These are phyloP conservation scores for Enteromius trimaculatus DNA, from an alignment of 2,797 vertebrate genomes.

Conservation along the genomic window DNA sequence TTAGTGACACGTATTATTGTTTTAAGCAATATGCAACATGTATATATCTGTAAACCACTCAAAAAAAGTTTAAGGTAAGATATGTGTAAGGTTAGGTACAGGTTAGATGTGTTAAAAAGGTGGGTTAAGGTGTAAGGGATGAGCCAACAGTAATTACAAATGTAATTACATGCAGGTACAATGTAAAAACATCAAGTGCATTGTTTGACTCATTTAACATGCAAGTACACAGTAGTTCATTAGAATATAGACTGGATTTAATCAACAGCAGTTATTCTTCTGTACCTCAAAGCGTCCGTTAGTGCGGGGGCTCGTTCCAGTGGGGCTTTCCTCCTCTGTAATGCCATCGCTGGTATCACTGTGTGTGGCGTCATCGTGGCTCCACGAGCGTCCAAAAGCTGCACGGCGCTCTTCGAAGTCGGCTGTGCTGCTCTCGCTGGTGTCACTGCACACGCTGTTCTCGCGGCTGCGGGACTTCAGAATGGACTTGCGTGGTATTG, in stretches of 20 bases:
- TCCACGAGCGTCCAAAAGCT: slow-evolving; percentile 76
- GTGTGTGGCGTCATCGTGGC: slow-evolving; percentile 85
- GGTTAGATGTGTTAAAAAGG: too few relatives aligned
- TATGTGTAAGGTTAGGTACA: too few relatives aligned
- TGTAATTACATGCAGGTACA: too few relatives aligned
- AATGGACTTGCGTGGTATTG: slow-evolving; percentile 94
- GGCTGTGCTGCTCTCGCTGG: slow-evolving; percentile 90
- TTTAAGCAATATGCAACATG: too few relatives aligned
- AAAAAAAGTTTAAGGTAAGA: too few relatives aligned
- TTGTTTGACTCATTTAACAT: too few relatives aligned
- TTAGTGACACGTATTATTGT: too few relatives aligned
- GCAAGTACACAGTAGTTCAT: not conserved
- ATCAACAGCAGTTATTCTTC: not conserved
- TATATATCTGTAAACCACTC: too few relatives aligned
- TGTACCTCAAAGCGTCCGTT: slow-evolving; percentile 82
- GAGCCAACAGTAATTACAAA: not conserved
- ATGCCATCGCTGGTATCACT: slow-evolving; percentile 86
- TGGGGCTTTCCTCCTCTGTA: slow-evolving; percentile 82
- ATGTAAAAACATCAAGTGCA: too few relatives aligned
- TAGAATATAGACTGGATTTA: not conserved
- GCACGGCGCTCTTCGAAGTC: slow-evolving; percentile 88
- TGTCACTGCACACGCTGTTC: slow-evolving; percentile 96
- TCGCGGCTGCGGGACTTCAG: slow-evolving; percentile 95
- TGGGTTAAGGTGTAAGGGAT: too few relatives aligned
- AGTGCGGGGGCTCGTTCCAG: slow-evolving; percentile 66